These are phyloP conservation scores for Lycocerus yunnanus DNA, from an alignment of 2,888 invertebrate species.

Conservation along the genomic window DNA sequence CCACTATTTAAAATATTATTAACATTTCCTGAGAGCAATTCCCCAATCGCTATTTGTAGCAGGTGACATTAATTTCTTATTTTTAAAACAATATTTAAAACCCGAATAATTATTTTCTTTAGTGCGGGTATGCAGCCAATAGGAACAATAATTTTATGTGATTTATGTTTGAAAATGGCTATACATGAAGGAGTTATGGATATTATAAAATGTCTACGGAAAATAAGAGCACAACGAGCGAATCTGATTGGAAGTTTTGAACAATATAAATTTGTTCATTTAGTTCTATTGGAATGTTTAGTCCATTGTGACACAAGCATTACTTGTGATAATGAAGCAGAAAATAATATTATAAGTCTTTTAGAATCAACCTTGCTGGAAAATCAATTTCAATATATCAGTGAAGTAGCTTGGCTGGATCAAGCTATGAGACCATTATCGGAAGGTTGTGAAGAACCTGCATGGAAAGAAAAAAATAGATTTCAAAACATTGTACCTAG, in stretches of 20 bases:
- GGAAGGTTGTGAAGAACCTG: conserved; percentile 23
- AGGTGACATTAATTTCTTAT: not conserved
- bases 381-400: conserved; percentile 47
- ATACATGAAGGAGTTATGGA: conserved; percentile 51
- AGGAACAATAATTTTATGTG: conserved; percentile 64
- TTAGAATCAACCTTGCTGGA: conserved; percentile 41
- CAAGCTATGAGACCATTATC: conserved; percentile 46
- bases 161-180: conserved; percentile 59
- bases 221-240: conserved; percentile 48
- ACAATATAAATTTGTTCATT: conserved; percentile 57
- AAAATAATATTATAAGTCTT: conserved; percentile 39
- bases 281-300: conserved; percentile 55
- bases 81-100: too few species aligned
- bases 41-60: conserved; percentile 61
- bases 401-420: conserved; percentile 52
- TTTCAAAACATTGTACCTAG: conserved; percentile 50
- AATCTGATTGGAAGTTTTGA: conserved; percentile 55
- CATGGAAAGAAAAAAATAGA: conserved; percentile 49
- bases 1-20: conserved; percentile 45
- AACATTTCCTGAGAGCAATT: conserved; percentile 43
- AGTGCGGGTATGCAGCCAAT: conserved; percentile 67
- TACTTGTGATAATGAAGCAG: conserved; percentile 48
- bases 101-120: conserved; percentile 41
- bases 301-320: conserved; percentile 50
- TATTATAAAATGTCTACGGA: conserved; percentile 43